Evolutionary conservation across 2,888 invertebrate genomes (phyloP), one percentile per base, ranked within the genome.

Genomic region (Fragum fragum): DNA sequence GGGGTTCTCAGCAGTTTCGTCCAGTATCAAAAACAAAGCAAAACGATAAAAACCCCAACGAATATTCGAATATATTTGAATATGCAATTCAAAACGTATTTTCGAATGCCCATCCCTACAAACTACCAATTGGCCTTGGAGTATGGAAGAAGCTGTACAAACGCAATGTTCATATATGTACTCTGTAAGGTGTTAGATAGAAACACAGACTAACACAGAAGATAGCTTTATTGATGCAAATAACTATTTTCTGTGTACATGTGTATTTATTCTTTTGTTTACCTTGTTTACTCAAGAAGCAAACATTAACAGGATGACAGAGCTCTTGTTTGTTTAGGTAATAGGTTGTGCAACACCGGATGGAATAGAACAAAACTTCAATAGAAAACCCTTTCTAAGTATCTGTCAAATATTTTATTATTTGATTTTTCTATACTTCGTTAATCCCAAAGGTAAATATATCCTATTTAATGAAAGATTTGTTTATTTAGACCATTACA

Each of bases 341-440:
- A 57, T 57, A 26, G 57, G 57, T 57, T 57, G 26, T 26, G 57
- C n/a, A 57, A 57, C 57, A 23, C 57, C 26, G 21, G 57, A 26
- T 57, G 57, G n/a, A 2, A 57, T 57, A 26, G 26, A 57, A 23
- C 3, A 26, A 26, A 57, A 57, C 26, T 57, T 57, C 26, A 57
- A 57, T 26, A 23, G 11, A n/a, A 23, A 57, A 57, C 21, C 21
- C 57, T 11, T 57, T 57, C 26, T 57, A 57, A 57, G 57, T 21
- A 57, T 26, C 57, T 57, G 57, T 57, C 23, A 57, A 57, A 26
- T 57, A 57, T 57, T 57, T 11, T 57, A 26, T n/a, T 57, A 57
- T 57, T 57, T 57, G 26, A 21, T 57, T 57, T 57, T 57, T 26
- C 57, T 57, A 57, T n/a, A 57, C 21, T 14, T 18, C 57, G 14